Percentiles rank a stretch among this genome's conserved stretches.
Conservation (phyloP, 2,797 vertebrate genomes). For the Sparus aurata region DNA sequence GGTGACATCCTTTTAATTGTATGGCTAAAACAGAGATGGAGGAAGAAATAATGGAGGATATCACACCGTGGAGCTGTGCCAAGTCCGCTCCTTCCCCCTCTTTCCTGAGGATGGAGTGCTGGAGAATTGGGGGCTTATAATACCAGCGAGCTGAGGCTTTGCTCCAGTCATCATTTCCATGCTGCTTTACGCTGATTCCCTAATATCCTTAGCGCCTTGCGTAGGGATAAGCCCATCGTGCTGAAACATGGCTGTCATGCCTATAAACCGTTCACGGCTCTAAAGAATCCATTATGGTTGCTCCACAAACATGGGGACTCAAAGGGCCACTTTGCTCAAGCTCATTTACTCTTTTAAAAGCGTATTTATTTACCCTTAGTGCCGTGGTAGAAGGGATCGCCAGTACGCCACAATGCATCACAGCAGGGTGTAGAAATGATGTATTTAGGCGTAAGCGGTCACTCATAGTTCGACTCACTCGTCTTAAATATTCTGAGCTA, state of each 20-base stretch:
- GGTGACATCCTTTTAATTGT: slow-evolving; percentile 74
- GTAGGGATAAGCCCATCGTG: slow-evolving; percentile 87
- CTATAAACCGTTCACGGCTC: slow-evolving; percentile 86
- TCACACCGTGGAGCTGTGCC: slow-evolving; percentile 70
- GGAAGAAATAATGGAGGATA: slow-evolving; percentile 75
- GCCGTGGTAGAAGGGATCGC: slow-evolving; percentile 55
- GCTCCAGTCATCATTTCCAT: slow-evolving; percentile 87
- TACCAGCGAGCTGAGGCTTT: slow-evolving; percentile 81
- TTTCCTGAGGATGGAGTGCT: slow-evolving; percentile 65
- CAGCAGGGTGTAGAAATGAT: slow-evolving; percentile 34
- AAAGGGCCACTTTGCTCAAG: slow-evolving; percentile 84
- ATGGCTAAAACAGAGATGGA: slow-evolving; percentile 64
- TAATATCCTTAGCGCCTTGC: slow-evolving; percentile 88
- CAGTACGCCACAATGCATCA: slow-evolving; percentile 46
- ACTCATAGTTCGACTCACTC: slow-evolving; percentile 54
- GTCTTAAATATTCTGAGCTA: slow-evolving; percentile 38
- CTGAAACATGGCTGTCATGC: slow-evolving; percentile 85
- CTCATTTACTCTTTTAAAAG: slow-evolving; percentile 81
- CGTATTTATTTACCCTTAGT: slow-evolving; percentile 78
- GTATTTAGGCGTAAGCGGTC: slow-evolving; percentile 63
- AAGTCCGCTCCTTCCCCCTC: slow-evolving; percentile 61
- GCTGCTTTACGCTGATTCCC: slow-evolving; percentile 87
- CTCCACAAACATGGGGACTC: slow-evolving; percentile 80
- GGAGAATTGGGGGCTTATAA: slow-evolving; percentile 80
- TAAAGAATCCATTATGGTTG: slow-evolving; percentile 85